Conservation (phyloP, 2,888 invertebrate species). For the Dynastes tityus region DNA sequence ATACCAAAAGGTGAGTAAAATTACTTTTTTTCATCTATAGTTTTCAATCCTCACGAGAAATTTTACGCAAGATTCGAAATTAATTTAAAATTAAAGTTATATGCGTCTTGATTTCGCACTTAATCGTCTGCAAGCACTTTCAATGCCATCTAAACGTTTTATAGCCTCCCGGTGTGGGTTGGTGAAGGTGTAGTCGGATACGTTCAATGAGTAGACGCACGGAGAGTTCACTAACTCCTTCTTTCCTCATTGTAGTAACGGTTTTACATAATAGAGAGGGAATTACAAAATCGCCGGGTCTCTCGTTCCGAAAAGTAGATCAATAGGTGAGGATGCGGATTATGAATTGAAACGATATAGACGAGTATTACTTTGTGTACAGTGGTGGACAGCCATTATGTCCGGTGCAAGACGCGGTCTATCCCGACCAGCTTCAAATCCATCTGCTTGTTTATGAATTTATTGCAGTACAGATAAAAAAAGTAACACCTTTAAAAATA, state of each 20-base stretch:
- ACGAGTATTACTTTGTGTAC: background rate
- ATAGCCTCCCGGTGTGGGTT: background rate
- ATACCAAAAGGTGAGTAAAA: slow-evolving; percentile 71
- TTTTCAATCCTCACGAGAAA: no score
- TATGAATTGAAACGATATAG: slow-evolving; percentile 12
- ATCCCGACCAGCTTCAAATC: no score
- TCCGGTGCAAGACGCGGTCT: no score
- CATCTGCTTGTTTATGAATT: no score
- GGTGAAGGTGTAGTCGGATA: background rate
- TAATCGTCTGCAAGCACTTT: background rate
- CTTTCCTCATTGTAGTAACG: slow-evolving; percentile 12
- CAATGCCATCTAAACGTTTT: slow-evolving; percentile 5
- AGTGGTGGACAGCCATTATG: no score
- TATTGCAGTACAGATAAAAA: no score
- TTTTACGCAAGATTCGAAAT: no score
- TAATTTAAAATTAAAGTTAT: background rate
- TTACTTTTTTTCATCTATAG: no score
- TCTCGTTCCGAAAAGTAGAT: slow-evolving; percentile 36
- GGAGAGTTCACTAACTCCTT: slow-evolving; percentile 16
- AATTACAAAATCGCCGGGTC: slow-evolving; percentile 25
- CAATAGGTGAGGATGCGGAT: slow-evolving; percentile 42
- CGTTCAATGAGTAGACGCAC: background rate
- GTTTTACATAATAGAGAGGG: slow-evolving; percentile 33
- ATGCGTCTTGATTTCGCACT: background rate
- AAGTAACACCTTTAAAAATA: no score